Evolutionary conservation across 1,140 invertebrate genomes (phyloP), one percentile per base, ranked within the genome.

Genomic region (Pristionchus pacificus): DNA sequence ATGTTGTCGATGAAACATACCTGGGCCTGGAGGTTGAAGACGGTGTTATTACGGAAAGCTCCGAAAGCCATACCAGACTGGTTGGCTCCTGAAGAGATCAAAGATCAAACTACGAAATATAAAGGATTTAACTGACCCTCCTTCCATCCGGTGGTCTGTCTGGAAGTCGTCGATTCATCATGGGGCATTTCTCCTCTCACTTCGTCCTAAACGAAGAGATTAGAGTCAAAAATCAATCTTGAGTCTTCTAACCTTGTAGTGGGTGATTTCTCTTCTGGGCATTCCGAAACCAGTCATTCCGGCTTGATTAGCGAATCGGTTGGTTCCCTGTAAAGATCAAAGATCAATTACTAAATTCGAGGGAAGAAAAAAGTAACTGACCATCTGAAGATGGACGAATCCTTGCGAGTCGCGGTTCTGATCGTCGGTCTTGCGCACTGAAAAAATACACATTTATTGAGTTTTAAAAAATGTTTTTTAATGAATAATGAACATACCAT

Each of bases 231-330:
- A 49, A 49, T 49, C 38, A 49, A 30, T 14, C 10, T 13, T 61
- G 13, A 61, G 15, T 13, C 29, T 61, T 13, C 60, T 14, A 10
- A 62, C 14, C 29, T 1, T 66, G 49, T 82, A 83, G 62, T 83
- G 79, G 57, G 80, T 84, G 74, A 83, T 84, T 55, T 83, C 75
- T 65, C 74, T 80, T 32, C 81, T 77, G 19, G 81, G 82, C 82
- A 84, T 83, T 27, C 81, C 81, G 60, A 83, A 83, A 59, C 82
- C 79, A 59, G 81, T 83, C 81, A 83, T 83, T 27, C 81, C 81
- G 59, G 78, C 72, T 68, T 83, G 81, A 67, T 75, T 83, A 69
- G 81, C 81, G 65, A 83, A 83, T 33, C 76, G 60, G 77, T 83
- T 83, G 38, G 81, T 83, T 57, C 81, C n/a, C n/a, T n/a, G n/a